Evolutionary conservation across 2,797 vertebrate species (phyloP).

Genomic region (Eleutherodactylus coqui): DNA sequence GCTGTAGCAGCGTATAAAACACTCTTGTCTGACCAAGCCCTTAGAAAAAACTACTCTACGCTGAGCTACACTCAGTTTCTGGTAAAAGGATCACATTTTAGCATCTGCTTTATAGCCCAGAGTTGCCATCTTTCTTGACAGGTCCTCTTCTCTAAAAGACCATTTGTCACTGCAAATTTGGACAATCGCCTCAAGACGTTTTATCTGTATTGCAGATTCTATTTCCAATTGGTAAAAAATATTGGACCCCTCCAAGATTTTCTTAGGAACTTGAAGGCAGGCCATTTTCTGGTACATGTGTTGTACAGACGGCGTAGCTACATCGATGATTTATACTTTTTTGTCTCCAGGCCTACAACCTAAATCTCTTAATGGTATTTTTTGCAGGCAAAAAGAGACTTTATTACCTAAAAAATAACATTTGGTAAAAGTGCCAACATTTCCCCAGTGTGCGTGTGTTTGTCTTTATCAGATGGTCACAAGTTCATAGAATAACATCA

Average conservation of each 20-base stretch:
- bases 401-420: constrained; percentile 66
- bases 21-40: no score
- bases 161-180: background rate
- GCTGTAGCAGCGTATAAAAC: no score
- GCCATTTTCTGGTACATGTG: constrained; percentile 20
- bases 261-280: background rate
- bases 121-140: background rate
- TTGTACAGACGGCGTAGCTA: constrained; percentile 26
- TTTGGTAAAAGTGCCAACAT: constrained; percentile 58
- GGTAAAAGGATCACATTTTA: background rate
- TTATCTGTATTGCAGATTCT: background rate
- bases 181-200: background rate
- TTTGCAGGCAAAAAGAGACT: constrained; percentile 64
- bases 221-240: background rate
- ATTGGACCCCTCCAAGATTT: background rate
- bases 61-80: background rate
- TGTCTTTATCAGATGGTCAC: constrained; percentile 65
- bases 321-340: constrained; percentile 38
- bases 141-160: background rate
- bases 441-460: constrained; percentile 29
- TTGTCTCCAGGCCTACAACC: constrained; percentile 8
- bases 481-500: constrained; percentile 63
- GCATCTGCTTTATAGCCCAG: background rate
- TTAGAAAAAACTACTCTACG: no score
- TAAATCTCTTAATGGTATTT: constrained; percentile 55